These are phyloP conservation scores for Caretta caretta DNA, from an alignment of 2,113 vertebrate species.

Conservation along the genomic window DNA sequence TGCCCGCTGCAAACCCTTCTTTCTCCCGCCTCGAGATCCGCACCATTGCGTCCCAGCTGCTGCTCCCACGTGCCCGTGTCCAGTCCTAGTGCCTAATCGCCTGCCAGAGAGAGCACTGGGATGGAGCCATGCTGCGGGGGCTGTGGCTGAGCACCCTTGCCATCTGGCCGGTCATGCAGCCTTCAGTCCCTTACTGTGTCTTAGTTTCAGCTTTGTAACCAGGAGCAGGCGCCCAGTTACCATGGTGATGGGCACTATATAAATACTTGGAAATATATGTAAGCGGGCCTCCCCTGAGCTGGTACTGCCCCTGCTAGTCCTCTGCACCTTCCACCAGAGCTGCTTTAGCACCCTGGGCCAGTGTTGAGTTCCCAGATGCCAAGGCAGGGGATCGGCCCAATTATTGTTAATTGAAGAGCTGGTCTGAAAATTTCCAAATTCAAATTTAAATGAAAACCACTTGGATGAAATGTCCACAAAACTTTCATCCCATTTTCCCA, in stretches of 20 bases:
- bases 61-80: background rate
- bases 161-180: background rate
- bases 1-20: background rate
- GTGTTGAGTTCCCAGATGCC: conserved; percentile 20
- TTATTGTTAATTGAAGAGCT: background rate
- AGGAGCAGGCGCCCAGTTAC: background rate
- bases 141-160: background rate
- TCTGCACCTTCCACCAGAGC: background rate
- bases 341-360: background rate
- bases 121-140: background rate
- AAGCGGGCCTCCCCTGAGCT: no score
- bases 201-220: rapidly evolving
- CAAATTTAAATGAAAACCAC: background rate
- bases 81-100: rapidly evolving
- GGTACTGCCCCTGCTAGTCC: background rate
- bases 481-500: background rate
- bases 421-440: background rate
- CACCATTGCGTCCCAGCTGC: background rate
- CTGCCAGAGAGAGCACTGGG: background rate
- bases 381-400: background rate
- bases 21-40: background rate
- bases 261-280: background rate
- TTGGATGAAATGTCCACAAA: rapidly evolving
- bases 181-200: background rate
- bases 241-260: rapidly evolving